Percentiles rank a stretch among this genome's conserved stretches.
These are phyloP conservation scores for Nestor notabilis DNA, from an alignment of 2,113 vertebrate genomes.

Conservation along the genomic window DNA sequence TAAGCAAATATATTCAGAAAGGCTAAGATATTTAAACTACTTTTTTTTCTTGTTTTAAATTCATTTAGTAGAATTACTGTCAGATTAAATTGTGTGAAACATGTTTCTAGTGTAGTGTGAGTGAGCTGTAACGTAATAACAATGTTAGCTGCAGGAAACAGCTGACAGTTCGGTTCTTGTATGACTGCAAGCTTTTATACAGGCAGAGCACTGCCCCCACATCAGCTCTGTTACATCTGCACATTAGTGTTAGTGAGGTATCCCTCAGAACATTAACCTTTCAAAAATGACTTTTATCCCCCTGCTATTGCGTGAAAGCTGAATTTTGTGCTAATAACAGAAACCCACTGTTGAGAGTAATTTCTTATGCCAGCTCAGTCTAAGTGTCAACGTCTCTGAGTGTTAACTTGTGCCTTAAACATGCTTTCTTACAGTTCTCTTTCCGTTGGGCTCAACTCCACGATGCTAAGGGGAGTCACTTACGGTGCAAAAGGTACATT, in stretches of 20 bases:
- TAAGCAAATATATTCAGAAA: not conserved
- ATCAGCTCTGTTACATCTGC: not conserved
- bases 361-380: not conserved
- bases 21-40: not conserved
- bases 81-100: not conserved
- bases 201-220: not conserved
- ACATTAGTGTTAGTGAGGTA: not conserved
- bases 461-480: not conserved
- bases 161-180: not conserved
- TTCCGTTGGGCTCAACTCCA: not conserved
- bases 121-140: not conserved
- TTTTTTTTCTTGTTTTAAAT: not conserved
- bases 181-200: not conserved
- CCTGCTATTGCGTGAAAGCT: not conserved
- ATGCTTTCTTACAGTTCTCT: constrained; percentile 8
- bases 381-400: not conserved
- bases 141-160: not conserved
- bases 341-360: not conserved
- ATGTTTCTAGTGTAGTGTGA: not conserved
- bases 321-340: not conserved
- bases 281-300: not conserved
- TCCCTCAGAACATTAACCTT: not conserved
- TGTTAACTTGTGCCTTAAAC: not conserved
- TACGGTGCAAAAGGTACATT: not conserved
- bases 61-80: not conserved